These are phyloP conservation scores for Bathynomus jamesi DNA, from an alignment of 1,140 invertebrate genomes.

Conservation along the genomic window DNA sequence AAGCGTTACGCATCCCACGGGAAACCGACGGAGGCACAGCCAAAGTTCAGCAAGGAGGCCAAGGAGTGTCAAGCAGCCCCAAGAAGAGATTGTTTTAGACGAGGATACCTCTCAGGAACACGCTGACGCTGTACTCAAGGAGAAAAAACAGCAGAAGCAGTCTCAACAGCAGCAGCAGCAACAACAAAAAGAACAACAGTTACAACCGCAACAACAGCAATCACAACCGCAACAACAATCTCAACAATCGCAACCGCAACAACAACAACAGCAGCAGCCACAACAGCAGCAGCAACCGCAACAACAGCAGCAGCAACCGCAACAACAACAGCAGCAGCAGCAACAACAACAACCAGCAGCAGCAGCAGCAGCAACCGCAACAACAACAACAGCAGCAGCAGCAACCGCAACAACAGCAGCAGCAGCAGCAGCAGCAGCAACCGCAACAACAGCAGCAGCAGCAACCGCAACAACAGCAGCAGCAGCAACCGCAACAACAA, in stretches of 20 bases:
- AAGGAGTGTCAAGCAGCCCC: too few relatives aligned
- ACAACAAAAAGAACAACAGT: too few relatives aligned
- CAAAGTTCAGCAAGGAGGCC: neutral
- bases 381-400: constrained; percentile 3
- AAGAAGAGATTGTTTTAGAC: neutral
- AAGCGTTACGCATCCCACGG: constrained; percentile 47
- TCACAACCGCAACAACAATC: too few relatives aligned
- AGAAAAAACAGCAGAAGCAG: too few relatives aligned
- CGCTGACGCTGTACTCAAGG: too few relatives aligned
- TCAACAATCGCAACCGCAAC: too few relatives aligned
- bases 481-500: neutral
- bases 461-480: constrained; percentile 7
- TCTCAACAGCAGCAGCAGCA: constrained; percentile 15
- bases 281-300: constrained; percentile 6
- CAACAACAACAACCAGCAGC: neutral
- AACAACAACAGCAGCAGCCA: too few relatives aligned
- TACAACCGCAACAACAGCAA: too few relatives aligned
- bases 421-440: constrained; percentile 3
- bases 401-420: neutral
- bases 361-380: neutral
- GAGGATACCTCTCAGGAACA: too few relatives aligned
- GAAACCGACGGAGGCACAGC: constrained; percentile 20
- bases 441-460: constrained; percentile 5
- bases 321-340: neutral
- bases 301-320: neutral